Evolutionary conservation across 2,797 vertebrate genomes (phyloP).

Genomic region (Gymnothorax javanicus): DNA sequence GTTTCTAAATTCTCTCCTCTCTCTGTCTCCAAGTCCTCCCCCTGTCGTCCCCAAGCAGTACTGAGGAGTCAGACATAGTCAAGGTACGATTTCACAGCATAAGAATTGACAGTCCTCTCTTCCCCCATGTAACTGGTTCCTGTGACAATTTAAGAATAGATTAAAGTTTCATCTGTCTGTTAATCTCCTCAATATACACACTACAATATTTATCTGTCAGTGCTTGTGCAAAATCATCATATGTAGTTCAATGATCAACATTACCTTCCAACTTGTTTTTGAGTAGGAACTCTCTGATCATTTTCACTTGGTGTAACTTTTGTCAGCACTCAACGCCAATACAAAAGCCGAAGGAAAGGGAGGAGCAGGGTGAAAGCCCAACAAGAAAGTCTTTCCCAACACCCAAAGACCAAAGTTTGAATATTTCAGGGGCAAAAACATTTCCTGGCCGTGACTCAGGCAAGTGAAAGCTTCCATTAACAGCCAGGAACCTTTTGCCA

Average conservation of each 20-base stretch:
- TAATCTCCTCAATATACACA: not conserved
- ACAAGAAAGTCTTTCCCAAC: constrained; percentile 53
- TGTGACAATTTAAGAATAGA: not conserved
- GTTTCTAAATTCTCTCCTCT: constrained; percentile 5
- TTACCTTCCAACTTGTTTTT: not conserved
- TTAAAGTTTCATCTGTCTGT: not conserved
- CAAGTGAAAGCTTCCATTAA: constrained; percentile 1
- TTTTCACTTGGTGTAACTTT: not conserved
- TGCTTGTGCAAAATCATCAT: not conserved
- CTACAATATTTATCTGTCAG: not conserved
- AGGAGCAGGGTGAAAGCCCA: not conserved
- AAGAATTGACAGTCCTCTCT: not conserved
- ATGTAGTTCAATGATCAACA: not conserved
- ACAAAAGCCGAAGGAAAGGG: not conserved
- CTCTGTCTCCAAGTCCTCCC: constrained; percentile 64
- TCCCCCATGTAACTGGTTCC: not conserved
- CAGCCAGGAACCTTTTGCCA: not conserved
- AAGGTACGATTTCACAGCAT: constrained; percentile 43
- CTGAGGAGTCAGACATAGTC: constrained; percentile 42
- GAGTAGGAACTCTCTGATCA: constrained; percentile 40
- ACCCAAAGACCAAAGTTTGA: constrained; percentile 23
- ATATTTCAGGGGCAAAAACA: constrained; percentile 21
- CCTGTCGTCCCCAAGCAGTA: constrained; percentile 55
- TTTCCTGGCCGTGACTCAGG: constrained; percentile 38
- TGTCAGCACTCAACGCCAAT: constrained; percentile 34